Base-by-base conservation (phyloP, 2,888 invertebrate species). In the Leptinotarsa rubiginosa region DNA sequence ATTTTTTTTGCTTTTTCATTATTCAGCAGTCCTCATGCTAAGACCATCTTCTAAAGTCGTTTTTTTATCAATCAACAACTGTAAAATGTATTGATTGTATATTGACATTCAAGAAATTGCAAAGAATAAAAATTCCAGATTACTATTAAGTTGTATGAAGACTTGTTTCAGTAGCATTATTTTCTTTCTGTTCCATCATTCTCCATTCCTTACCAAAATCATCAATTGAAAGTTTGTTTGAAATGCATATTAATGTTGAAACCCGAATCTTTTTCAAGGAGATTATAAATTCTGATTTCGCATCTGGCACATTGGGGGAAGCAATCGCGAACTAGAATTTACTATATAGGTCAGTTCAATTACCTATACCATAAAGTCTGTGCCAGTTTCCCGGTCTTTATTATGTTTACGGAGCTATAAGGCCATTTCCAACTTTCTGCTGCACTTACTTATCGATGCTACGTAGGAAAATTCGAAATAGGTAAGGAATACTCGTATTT, bases 251-350 rank as follows among this genome's bases (percentile, higher is more conserved):
- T 62, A 2, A 16, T 62, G 31, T 31, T 13, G 25, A 10, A 25
- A 5, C 16, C 12, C 62, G 25, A 31, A 62, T 62, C 5, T 16
- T 31, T 62, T 62, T 31, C 62, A 62, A 31, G 25, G n/a, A 31
- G 16, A 62, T 62, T 31, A 62, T 62, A 62, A 41, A 62, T 62
- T 62, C 62, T 41, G n/a, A 62, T 31, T 25, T n/a, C 62, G 62
- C 62, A 10, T 18, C 41, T 25, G 62, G 31, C 41, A n/a, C 62
- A 62, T n/a, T 31, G 41, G 12, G 31, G 18, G 31, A 25, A 62
- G n/a, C 12, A 16, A 62, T 31, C 62, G 31, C 31, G 10, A 62
- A 62, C 41, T n/a, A 62, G n/a, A 62, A 62, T 62, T 25, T 62
- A 62, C 31, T 31, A 41, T 62, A 41, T 41, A 31, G 31, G 62